These are phyloP conservation scores for Gobius niger DNA, from an alignment of 2,113 vertebrate species.

Conservation along the genomic window DNA sequence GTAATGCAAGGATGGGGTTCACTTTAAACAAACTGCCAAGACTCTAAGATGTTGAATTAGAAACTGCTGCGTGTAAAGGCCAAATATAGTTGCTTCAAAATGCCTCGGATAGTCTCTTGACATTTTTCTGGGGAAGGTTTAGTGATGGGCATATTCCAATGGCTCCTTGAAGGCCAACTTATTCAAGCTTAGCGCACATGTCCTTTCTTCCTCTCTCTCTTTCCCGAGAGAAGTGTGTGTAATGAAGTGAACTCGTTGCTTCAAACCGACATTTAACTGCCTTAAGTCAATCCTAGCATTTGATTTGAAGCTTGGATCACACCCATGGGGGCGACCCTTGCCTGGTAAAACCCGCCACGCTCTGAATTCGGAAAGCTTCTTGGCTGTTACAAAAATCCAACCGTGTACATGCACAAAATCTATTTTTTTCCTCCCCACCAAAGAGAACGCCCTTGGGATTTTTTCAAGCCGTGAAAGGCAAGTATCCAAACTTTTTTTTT, in stretches of 20 bases:
- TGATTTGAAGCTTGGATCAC: conserved; percentile 62
- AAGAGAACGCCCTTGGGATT: conserved; percentile 51
- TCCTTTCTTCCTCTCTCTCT: conserved; percentile 33
- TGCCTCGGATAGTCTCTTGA: conserved; percentile 10
- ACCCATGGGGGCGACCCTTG: conserved; percentile 39
- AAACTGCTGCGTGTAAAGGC: conserved; percentile 18
- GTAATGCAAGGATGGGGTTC: conserved; percentile 20
- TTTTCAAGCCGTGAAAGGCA: conserved; percentile 43
- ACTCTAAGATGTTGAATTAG: conserved; percentile 24
- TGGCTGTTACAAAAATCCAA: conserved; percentile 30
- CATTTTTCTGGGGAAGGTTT: conserved; percentile 28
- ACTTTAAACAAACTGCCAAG: conserved; percentile 37
- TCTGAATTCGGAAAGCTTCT: conserved; percentile 58
- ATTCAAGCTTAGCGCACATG: conserved; percentile 35
- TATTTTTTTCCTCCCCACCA: conserved; percentile 38
- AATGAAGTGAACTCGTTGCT: conserved; percentile 63
- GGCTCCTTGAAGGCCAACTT: conserved; percentile 45
- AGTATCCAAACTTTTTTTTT: conserved; percentile 50
- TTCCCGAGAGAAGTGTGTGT: conserved; percentile 44
- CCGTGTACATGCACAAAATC: conserved; percentile 34
- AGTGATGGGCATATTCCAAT: conserved; percentile 35
- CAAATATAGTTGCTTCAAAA: conserved; percentile 2
- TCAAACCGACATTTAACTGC: conserved; percentile 43
- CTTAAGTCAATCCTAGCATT: conserved; percentile 59
- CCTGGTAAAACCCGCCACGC: conserved; percentile 50